Conservation (phyloP, 1,140 invertebrate species). For the Drosophila truncata region DNA sequence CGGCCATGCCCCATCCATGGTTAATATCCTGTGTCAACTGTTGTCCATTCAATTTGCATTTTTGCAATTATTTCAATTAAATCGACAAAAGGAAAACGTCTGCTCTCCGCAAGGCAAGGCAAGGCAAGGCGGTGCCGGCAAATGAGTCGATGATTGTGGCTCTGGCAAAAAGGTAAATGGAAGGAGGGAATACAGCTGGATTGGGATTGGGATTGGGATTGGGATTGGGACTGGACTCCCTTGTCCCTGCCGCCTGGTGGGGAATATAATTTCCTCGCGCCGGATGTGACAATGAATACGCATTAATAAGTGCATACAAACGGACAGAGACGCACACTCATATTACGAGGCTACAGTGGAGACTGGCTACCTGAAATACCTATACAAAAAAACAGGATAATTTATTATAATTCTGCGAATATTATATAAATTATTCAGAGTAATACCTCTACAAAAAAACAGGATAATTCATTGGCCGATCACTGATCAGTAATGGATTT, state of each 20-base stretch:
- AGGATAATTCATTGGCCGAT: no score
- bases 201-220: background rate
- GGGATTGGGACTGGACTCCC: background rate
- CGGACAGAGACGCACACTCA: constrained; percentile 21
- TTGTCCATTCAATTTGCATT: constrained; percentile 80
- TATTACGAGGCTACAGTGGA: constrained; percentile 25
- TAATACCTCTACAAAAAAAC: no score
- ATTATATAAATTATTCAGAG: background rate
- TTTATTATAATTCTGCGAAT: background rate
- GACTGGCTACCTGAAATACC: background rate
- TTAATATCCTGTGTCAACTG: constrained; percentile 78
- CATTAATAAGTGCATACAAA: constrained; percentile 77
- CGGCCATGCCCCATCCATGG: constrained; percentile 21
- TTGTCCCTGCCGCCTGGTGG: constrained; percentile 19
- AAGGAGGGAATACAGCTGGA: background rate
- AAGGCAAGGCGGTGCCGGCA: constrained; percentile 12
- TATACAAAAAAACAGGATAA: background rate
- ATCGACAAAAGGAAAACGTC: constrained; percentile 74
- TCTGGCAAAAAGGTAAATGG: constrained; percentile 1
- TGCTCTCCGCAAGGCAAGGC: constrained; percentile 42
- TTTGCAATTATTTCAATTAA: constrained; percentile 84
- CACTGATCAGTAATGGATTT: no score
- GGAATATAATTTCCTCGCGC: constrained; percentile 81
- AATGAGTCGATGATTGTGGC: constrained; percentile 31
- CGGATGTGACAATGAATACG: constrained; percentile 83